A percentile compares a stretch with the other conserved stretches of the same genome.
Evolutionary conservation across 2,888 invertebrate species (phyloP).

Genomic region (Heliconius cydno): DNA sequence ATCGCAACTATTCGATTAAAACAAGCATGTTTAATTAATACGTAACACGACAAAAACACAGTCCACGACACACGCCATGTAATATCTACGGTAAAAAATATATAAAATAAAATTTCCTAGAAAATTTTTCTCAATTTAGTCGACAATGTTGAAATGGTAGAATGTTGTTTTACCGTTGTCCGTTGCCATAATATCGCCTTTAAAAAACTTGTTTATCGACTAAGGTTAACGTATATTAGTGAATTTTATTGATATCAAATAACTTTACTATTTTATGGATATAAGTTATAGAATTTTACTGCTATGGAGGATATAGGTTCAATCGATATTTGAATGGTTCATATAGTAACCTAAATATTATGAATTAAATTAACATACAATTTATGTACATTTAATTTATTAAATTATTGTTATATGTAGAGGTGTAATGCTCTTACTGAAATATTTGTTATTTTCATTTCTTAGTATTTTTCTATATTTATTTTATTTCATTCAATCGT

Average conservation of each 20-base stretch:
- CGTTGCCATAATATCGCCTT: conserved; percentile 35
- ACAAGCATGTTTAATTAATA: not conserved
- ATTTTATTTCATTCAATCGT: not conserved
- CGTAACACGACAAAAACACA: conserved; percentile 18
- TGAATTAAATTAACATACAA: not conserved
- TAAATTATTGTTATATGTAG: too few species aligned
- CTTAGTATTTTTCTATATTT: not conserved
- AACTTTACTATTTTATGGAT: not conserved
- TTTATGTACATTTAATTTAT: not conserved
- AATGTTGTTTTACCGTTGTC: conserved; percentile 49
- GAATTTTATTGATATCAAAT: conserved; percentile 7
- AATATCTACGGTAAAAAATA: conserved; percentile 1
- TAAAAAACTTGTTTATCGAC: conserved; percentile 44
- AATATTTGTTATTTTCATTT: not conserved
- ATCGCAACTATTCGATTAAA: not conserved
- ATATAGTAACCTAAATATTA: not conserved
- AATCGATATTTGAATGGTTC: not conserved
- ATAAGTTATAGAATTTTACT: not conserved
- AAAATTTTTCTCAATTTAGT: conserved; percentile 39
- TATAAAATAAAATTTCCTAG: conserved; percentile 33
- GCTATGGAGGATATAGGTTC: not conserved
- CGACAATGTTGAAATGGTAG: conserved; percentile 44
- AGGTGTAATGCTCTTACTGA: not conserved
- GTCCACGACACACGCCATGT: conserved; percentile 5
- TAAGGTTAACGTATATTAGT: conserved; percentile 22